A percentile compares a stretch with the other conserved stretches of the same genome.
phyloP scores from a whole-genome alignment of 2,797 vertebrate genomes.

The Urophycis tenuis region DNA sequence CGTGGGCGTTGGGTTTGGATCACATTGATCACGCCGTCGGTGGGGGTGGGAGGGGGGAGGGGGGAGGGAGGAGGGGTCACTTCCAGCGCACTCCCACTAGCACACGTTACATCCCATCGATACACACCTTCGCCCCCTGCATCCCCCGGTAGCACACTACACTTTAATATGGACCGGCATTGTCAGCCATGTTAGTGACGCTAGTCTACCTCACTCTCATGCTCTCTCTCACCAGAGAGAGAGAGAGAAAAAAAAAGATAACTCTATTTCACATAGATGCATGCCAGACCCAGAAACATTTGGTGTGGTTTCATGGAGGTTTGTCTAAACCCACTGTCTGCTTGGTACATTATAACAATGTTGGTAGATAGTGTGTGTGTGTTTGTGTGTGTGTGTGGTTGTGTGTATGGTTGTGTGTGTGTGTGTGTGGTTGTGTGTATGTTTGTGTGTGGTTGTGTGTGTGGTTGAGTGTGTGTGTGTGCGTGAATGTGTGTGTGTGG shows the following conservation, averaged over 20 bases:
- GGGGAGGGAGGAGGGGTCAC: background rate
- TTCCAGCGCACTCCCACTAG: background rate
- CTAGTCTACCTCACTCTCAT: background rate
- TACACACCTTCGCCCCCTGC: background rate
- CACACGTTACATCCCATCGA: background rate
- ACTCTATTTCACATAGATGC: background rate
- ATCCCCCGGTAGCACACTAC: too few species aligned
- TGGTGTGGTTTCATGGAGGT: conserved; percentile 1
- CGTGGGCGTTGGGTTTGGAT: too few species aligned
- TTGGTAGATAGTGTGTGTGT: background rate
- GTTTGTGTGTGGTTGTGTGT: too few species aligned
- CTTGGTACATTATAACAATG: conserved; percentile 11
- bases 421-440: too few species aligned
- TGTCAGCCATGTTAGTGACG: background rate
- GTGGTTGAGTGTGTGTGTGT: too few species aligned
- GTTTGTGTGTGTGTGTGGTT: too few species aligned
- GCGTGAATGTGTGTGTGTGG: too few species aligned
- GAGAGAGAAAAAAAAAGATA: background rate
- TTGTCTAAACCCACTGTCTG: conserved; percentile 13
- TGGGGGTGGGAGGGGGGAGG: too few species aligned
- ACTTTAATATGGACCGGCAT: background rate
- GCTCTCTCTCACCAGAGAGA: too few species aligned
- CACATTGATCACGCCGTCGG: background rate
- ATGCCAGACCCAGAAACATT: background rate
- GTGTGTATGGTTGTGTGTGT: too few species aligned